A percentile compares a stretch with the other conserved stretches of the same genome.
phyloP scores from a whole-genome alignment of 2,888 invertebrate genomes.

The Toxonevra muliebris region DNA sequence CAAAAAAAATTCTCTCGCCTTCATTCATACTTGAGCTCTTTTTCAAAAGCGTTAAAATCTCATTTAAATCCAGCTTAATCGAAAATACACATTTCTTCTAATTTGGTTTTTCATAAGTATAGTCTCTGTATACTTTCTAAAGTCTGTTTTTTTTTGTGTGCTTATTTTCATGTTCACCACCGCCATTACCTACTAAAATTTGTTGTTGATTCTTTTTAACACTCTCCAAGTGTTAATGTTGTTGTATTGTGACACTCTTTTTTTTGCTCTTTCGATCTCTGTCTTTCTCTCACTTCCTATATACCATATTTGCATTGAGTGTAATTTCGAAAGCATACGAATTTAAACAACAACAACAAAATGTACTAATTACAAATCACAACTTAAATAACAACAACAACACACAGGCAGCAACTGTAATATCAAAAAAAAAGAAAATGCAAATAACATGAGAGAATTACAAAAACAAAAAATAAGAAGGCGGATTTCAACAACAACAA shows the following conservation, averaged over 20 bases:
- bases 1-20: slow-evolving; percentile 13
- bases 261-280: no score
- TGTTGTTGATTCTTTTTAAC: no score
- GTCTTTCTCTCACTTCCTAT: no score
- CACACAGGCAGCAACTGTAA: neutral
- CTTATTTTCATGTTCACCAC: neutral
- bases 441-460: no score
- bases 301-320: no score
- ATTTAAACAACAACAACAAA: neutral
- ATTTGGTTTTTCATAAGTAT: neutral
- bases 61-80: neutral
- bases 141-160: neutral
- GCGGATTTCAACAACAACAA: neutral
- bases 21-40: slow-evolving; percentile 6
- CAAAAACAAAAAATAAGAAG: no score
- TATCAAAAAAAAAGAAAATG: neutral
- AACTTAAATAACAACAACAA: slow-evolving; percentile 22
- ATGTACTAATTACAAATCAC: slow-evolving; percentile 15
- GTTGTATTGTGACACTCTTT: no score
- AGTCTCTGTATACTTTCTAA: neutral
- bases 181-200: no score
- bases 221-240: no score
- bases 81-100: neutral
- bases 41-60: neutral
- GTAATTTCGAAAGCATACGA: neutral